Evolutionary conservation across 2,888 invertebrate species (phyloP), one percentile per base, ranked within the genome.

Genomic region (Chrysotoxum bicinctum): DNA sequence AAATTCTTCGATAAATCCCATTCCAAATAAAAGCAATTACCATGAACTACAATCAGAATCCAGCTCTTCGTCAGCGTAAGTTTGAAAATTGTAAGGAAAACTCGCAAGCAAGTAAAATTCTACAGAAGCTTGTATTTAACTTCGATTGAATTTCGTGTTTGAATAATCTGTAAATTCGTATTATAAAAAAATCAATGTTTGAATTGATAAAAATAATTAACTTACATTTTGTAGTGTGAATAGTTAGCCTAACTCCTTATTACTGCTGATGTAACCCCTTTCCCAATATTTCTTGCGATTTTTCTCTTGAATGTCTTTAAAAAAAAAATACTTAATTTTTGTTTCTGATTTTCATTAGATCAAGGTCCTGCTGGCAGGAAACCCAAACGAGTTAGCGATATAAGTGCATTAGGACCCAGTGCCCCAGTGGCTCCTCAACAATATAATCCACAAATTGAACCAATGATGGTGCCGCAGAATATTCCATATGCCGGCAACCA

Each of bases 311-410:
- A 26, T n/a, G 14, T 6, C 10, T 12, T 0, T 19, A 48, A 48
- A 48, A 48, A 48, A 5, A n/a, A 50, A 7, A 5, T 1, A 23
- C 3, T 26, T 14, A n/a, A 50, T 50, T 26, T n/a, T 3, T 26
- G 3, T 50, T 50, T n/a, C 23, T 50, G 0, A 23, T 50, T 26
- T 7, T 7, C 8, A 50, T 26, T 50, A 50, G 50, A 89, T 69
- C 88, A 89, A 88, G 90, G 89, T 52, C 89, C 89, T 74, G 48
- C 21, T 9, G 89, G 89, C 30, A 89, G 91, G 12, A 90, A 91
- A 54, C 58, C 89, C 2, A 95, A 95, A 90, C 92, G 95, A 60
- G 95, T 95, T 14, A 95, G 94, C 89, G 95, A 95, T 92, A 93
- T 95, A 9, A 94, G 94, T 75, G 94, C 95, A 0, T 94, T 95